Conservation (phyloP, 2,797 vertebrate genomes). For the Pangasius macronema region DNA sequence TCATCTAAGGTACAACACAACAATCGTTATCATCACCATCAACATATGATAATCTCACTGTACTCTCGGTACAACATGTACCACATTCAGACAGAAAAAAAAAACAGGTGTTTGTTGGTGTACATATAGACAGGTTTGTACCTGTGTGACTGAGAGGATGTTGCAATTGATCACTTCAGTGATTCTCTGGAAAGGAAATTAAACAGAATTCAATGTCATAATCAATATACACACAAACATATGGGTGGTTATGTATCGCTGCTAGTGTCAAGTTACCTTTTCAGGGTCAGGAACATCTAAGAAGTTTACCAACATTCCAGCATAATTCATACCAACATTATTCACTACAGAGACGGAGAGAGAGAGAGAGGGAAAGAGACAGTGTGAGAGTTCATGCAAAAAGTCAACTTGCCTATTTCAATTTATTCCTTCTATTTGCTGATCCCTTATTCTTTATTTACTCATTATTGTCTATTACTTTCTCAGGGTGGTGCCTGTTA, state of each 20-base stretch:
- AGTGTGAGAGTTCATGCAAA: neutral
- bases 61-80: neutral
- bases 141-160: slow-evolving; percentile 74
- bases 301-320: slow-evolving; percentile 62
- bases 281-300: slow-evolving; percentile 69
- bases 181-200: slow-evolving; percentile 66
- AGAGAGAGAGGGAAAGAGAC: slow-evolving; percentile 30
- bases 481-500: neutral
- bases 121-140: slow-evolving; percentile 36
- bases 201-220: neutral
- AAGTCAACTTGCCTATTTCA: neutral
- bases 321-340: slow-evolving; percentile 73
- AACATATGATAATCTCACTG: neutral
- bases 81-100: neutral
- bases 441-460: neutral
- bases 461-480: neutral
- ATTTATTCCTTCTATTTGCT: neutral
- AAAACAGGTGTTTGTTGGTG: neutral
- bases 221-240: neutral
- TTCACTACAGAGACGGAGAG: slow-evolving; percentile 69
- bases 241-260: neutral
- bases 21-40: slow-evolving; percentile 13
- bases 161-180: slow-evolving; percentile 78
- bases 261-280: slow-evolving; percentile 59
- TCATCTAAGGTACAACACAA: slow-evolving; percentile 71